Conservation (phyloP, 2,797 vertebrate species). For the Crenuchus spilurus region DNA sequence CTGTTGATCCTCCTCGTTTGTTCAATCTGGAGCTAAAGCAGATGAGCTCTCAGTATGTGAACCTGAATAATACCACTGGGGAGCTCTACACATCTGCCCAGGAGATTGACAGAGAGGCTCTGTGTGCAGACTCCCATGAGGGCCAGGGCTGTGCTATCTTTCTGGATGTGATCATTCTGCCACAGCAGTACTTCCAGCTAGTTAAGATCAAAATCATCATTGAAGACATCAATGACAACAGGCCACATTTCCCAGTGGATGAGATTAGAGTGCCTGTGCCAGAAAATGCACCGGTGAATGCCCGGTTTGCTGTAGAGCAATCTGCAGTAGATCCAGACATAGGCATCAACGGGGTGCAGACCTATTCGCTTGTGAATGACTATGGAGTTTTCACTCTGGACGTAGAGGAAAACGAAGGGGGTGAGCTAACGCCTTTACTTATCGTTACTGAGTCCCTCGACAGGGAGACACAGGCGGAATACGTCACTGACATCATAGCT, state of each 20-base stretch:
- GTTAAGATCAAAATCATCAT: constrained; percentile 94
- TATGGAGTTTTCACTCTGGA: constrained; percentile 93
- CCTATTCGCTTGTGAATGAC: constrained; percentile 91
- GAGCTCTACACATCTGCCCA: constrained; percentile 87
- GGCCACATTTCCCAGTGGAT: constrained; percentile 86
- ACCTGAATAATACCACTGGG: constrained; percentile 87
- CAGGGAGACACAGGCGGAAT: constrained; percentile 88
- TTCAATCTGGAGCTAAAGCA: constrained; percentile 90
- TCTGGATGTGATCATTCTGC: constrained; percentile 92
- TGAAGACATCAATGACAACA: constrained; percentile 93
- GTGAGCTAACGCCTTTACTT: constrained; percentile 92
- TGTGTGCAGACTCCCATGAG: constrained; percentile 81
- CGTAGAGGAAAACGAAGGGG: constrained; percentile 92
- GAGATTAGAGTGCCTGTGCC: constrained; percentile 87
- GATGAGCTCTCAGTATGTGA: constrained; percentile 86
- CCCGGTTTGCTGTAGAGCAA: constrained; percentile 91
- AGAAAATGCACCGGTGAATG: constrained; percentile 90
- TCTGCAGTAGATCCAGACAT: constrained; percentile 90
- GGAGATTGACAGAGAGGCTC: constrained; percentile 90
- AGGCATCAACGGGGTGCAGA: constrained; percentile 88
- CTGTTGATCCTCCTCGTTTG: constrained; percentile 79
- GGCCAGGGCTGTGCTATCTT: constrained; percentile 82
- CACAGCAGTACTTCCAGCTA: constrained; percentile 94
- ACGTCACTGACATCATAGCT: constrained; percentile 90
- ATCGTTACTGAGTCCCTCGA: constrained; percentile 91